phyloP scores from a whole-genome alignment of 2,888 invertebrate species.

The Volucella bombylans region DNA sequence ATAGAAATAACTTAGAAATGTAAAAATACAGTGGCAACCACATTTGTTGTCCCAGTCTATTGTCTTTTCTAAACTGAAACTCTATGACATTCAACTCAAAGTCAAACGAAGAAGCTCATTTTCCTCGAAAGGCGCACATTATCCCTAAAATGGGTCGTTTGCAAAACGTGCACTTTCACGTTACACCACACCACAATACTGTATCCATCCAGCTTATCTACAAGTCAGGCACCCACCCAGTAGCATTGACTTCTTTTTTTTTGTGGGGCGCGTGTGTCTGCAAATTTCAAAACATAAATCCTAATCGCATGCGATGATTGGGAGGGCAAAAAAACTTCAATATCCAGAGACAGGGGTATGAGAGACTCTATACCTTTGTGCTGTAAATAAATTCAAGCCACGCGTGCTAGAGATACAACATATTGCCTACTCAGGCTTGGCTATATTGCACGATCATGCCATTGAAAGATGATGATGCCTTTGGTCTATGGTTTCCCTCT shows the following conservation, averaged over 20 bases:
- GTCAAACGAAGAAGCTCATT: constrained; percentile 5
- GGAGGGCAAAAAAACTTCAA: background rate
- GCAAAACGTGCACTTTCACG: constrained; percentile 39
- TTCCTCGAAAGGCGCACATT: background rate
- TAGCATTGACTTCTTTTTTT: constrained; percentile 22
- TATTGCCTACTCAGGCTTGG: constrained; percentile 30
- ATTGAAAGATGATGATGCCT: constrained; percentile 47
- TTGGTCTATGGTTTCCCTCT: background rate
- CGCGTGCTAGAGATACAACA: constrained; percentile 65
- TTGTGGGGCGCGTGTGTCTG: constrained; percentile 56
- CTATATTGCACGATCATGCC: constrained; percentile 33
- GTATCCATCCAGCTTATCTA: background rate
- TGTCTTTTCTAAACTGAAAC: constrained; percentile 6
- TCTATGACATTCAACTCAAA: constrained; percentile 33
- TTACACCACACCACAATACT: constrained; percentile 1
- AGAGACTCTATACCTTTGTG: background rate
- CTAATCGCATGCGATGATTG: constrained; percentile 13
- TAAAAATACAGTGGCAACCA: background rate
- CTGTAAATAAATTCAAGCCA: constrained; percentile 64
- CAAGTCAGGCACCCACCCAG: constrained; percentile 23
- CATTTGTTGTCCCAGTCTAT: background rate
- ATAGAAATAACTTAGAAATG: constrained; percentile 1
- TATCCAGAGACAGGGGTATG: background rate
- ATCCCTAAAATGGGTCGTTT: constrained; percentile 32
- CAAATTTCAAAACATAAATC: constrained; percentile 26